phyloP scores from a whole-genome alignment of 2,113 vertebrate genomes.

The Synchiropus splendidus region DNA sequence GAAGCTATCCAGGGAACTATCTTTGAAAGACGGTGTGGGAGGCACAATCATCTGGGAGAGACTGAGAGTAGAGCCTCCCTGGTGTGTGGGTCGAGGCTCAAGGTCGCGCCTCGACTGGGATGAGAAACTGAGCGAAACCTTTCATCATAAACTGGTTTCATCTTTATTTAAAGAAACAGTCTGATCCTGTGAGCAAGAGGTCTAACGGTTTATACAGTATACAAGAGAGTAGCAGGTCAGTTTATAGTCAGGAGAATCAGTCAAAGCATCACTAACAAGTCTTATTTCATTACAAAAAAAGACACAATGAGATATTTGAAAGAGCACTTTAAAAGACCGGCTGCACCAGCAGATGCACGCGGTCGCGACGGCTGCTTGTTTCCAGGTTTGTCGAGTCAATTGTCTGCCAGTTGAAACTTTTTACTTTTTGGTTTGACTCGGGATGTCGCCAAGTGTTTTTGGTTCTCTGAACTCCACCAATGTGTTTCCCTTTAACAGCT shows the following conservation, averaged over 20 bases:
- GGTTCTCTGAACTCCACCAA: slow-evolving; percentile 44
- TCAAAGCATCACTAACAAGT: slow-evolving; percentile 58
- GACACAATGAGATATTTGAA: slow-evolving; percentile 56
- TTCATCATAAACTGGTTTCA: slow-evolving; percentile 38
- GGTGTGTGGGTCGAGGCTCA: not conserved
- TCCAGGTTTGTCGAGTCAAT: not conserved
- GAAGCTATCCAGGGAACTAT: no score
- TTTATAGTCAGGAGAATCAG: slow-evolving; percentile 48
- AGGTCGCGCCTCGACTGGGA: not conserved
- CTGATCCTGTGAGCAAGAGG: slow-evolving; percentile 57
- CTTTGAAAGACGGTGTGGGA: no score
- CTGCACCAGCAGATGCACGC: slow-evolving; percentile 9
- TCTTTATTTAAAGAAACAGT: slow-evolving; percentile 70
- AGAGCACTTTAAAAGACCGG: slow-evolving; percentile 40
- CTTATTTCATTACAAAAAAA: slow-evolving; percentile 55
- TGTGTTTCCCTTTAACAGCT: slow-evolving; percentile 62
- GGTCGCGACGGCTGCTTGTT: no score
- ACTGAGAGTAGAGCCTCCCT: no score
- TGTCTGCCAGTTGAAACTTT: not conserved
- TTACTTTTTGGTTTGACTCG: not conserved
- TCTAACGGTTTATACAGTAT: slow-evolving; percentile 61
- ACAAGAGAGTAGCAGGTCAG: slow-evolving; percentile 55
- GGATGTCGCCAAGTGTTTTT: not conserved
- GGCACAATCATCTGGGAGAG: no score
- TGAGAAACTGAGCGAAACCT: not conserved